A percentile compares a stretch with the other conserved stretches of the same genome.
These are phyloP conservation scores for Anneissia japonica DNA, from an alignment of 35 echinoderm and acorn worm species.

Conservation along the genomic window DNA sequence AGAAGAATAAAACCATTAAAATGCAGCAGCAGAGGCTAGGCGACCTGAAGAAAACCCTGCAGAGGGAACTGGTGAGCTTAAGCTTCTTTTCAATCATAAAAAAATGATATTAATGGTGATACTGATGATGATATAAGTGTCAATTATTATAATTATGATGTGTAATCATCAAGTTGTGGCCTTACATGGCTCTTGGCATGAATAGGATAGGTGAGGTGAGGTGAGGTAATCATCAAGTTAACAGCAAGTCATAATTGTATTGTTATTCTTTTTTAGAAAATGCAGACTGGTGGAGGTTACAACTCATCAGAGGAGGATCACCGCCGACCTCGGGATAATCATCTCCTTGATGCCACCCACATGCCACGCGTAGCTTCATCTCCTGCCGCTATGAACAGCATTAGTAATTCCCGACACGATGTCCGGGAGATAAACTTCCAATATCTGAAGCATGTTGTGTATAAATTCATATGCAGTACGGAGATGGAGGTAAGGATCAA, in stretches of 20 bases:
- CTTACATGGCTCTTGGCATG: too few species aligned
- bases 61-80: slow-evolving; percentile 84
- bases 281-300: background rate
- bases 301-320: background rate
- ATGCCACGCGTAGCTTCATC: background rate
- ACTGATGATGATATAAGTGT: slow-evolving; percentile 1
- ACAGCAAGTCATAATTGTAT: too few species aligned
- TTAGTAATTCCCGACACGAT: slow-evolving; percentile 21
- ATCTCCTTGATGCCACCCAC: background rate
- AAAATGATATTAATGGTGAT: slow-evolving; percentile 13
- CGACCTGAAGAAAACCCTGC: slow-evolving; percentile 91
- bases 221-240: too few species aligned
- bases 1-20: slow-evolving; percentile 97
- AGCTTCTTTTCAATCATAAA: too few species aligned
- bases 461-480: slow-evolving; percentile 86
- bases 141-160: slow-evolving; percentile 2
- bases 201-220: too few species aligned
- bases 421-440: slow-evolving; percentile 89
- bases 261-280: background rate
- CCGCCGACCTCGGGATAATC: slow-evolving; percentile 4
- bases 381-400: background rate
- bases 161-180: too few species aligned
- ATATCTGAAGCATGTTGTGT: slow-evolving; percentile 93
- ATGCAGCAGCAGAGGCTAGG: slow-evolving; percentile 98
- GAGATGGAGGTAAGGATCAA: slow-evolving; percentile 64